Conservation (phyloP, 1,140 invertebrate genomes). For the Atta texana region DNA sequence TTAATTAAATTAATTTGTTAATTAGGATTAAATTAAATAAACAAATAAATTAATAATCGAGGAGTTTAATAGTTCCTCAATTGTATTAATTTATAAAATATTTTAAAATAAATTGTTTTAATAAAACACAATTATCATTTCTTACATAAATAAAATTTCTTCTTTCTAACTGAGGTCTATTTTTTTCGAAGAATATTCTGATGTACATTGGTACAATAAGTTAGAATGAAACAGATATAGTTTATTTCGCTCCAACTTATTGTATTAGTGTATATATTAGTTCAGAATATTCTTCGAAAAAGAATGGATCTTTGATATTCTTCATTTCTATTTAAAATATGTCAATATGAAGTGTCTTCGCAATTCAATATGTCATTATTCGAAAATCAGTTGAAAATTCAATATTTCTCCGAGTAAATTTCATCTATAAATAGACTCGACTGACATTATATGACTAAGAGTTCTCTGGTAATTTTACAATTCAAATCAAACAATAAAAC, state of each 20-base stretch:
- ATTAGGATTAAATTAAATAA: too few species aligned
- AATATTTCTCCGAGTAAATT: neutral
- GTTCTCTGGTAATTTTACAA: neutral
- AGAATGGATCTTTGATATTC: neutral
- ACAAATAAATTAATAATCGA: too few species aligned
- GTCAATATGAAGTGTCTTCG: neutral
- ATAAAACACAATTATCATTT: neutral
- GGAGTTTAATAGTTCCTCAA: too few species aligned
- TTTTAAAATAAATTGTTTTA: neutral
- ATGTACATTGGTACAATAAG: too few species aligned
- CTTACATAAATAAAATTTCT: neutral
- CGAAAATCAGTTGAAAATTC: neutral
- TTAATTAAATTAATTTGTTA: too few species aligned
- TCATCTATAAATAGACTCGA: neutral
- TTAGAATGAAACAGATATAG: too few species aligned
- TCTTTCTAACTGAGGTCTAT: neutral
- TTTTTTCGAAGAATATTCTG: too few species aligned
- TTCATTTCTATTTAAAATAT: constrained; percentile 17
- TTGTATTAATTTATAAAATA: neutral
- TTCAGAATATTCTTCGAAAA: too few species aligned
- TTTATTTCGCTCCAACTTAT: too few species aligned
- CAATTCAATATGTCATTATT: neutral
- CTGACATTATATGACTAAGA: neutral
- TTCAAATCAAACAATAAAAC: neutral
- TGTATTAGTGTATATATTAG: too few species aligned